Evolutionary conservation across 1,140 invertebrate species (phyloP).

Genomic region (Pseudoatta argentina): DNA sequence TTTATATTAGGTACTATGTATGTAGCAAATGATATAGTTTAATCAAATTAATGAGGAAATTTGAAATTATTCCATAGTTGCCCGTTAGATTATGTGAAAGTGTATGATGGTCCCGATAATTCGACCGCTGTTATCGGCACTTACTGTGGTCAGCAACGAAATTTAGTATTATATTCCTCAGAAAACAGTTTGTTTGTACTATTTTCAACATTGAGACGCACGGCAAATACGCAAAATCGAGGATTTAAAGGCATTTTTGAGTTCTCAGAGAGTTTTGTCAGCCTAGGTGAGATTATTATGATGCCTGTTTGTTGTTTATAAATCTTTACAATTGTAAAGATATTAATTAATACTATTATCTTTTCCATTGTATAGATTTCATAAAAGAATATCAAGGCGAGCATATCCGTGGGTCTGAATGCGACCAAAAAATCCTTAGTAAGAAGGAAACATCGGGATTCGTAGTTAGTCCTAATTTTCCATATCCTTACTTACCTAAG

Average conservation of each 20-base stretch:
- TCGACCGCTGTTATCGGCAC: conserved; percentile 96
- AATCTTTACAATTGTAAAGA: not conserved
- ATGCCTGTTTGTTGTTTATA: not conserved
- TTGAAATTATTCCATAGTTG: conserved; percentile 90
- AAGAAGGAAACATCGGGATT: conserved; percentile 95
- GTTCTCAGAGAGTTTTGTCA: conserved; percentile 98
- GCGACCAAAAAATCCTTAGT: conserved; percentile 98
- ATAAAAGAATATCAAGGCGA: conserved; percentile 94
- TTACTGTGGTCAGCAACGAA: conserved; percentile 98
- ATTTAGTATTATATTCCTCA: conserved; percentile 97
- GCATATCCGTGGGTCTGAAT: conserved; percentile 97
- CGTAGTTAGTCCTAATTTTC: conserved; percentile 98
- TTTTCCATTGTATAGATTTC: conserved; percentile 90
- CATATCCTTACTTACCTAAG: conserved; percentile 97
- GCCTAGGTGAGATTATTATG: conserved; percentile 91
- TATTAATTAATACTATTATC: not conserved
- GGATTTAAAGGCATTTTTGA: conserved; percentile 98
- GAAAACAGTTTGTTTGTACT: conserved; percentile 95
- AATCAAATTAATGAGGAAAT: conserved; percentile 47
- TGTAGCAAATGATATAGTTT: conserved; percentile 5
- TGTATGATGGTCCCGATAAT: conserved; percentile 97
- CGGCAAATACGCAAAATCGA: conserved; percentile 96
- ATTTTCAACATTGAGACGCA: conserved; percentile 95
- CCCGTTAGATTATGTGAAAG: conserved; percentile 98
- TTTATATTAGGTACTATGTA: not conserved